Base-by-base conservation (phyloP, 2,797 vertebrate genomes). In the Ctenopoma multispine region DNA sequence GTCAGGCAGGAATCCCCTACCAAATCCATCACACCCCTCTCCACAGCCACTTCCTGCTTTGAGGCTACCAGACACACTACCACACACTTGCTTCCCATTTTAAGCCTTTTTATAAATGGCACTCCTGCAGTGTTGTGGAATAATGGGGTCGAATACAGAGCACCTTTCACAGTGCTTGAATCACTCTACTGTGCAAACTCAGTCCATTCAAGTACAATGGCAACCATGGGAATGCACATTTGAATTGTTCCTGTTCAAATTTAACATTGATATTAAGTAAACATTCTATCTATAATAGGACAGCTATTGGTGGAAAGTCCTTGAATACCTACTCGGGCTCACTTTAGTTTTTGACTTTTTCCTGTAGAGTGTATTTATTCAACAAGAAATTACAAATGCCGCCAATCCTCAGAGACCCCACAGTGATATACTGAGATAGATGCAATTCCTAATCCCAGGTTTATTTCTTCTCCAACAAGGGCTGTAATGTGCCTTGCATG, bases 1-100 rank as follows among this genome's bases (percentile, higher is more conserved):
- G 90, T 91, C 92, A 92, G 90, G 87, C 93, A 93, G 93, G 93
- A 92, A 93, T 94, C 90, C 90, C 92, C 92, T 82, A 89, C 92
- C 90, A 92, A 83, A 89, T 90, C 85, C 87, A 88, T 90, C 82
- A 85, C 88, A 81, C 81, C 76, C 88, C 86, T 90, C 90, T 87
- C 88, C 89, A 84, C 83, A 85, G 85, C 87, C 85, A 84, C 86
- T 89, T 90, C 87, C 88, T 91, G 89, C 87, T 89, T 79, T 82
- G 71, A 81, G 83, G 80, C 72, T 73, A 87, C 69, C 80, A 90
- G 77, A 86, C 83, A 82, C 77, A 81, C 71, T 76, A 81, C 65
- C 68, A 76, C 85, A 90, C 85, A 83, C 88, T 90, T 87, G 72
- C 89, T 90, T 91, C 86, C 88, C 87, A 87, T 90, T 91, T 88